Evolutionary conservation across 2,797 vertebrate genomes (phyloP).

Genomic region (Vespertilio murinus): DNA sequence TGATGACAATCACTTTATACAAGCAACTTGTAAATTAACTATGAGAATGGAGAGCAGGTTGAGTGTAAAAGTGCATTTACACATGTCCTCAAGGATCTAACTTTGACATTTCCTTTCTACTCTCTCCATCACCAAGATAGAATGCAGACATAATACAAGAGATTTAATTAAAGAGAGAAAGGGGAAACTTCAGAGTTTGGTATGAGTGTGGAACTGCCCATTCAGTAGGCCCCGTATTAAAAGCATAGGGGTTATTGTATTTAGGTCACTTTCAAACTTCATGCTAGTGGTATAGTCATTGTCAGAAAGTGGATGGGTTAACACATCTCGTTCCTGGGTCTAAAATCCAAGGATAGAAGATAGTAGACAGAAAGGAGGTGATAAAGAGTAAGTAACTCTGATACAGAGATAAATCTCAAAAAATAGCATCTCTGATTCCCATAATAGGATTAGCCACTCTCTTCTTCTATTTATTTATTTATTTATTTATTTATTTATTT

Average conservation of each 20-base stretch:
- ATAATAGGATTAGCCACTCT: background rate
- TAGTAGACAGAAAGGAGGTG: background rate
- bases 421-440: background rate
- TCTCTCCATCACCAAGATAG: background rate
- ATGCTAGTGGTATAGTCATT: background rate
- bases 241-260: background rate
- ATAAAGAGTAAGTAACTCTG: background rate
- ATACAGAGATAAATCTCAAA: background rate
- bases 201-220: background rate
- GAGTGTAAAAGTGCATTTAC: constrained; percentile 40
- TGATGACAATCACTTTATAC: constrained; percentile 27
- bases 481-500: too few relatives aligned
- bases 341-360: background rate
- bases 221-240: background rate
- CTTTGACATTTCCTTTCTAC: constrained; percentile 36
- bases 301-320: background rate
- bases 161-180: background rate
- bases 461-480: background rate
- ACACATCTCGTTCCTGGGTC: background rate
- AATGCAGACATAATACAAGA: background rate
- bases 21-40: constrained; percentile 41
- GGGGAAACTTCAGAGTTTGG: background rate
- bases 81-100: constrained; percentile 27
- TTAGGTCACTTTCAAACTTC: constrained; percentile 21
- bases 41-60: constrained; percentile 7